Evolutionary conservation across 1,140 invertebrate genomes (phyloP).

Genomic region (Cotesia glomerata): DNA sequence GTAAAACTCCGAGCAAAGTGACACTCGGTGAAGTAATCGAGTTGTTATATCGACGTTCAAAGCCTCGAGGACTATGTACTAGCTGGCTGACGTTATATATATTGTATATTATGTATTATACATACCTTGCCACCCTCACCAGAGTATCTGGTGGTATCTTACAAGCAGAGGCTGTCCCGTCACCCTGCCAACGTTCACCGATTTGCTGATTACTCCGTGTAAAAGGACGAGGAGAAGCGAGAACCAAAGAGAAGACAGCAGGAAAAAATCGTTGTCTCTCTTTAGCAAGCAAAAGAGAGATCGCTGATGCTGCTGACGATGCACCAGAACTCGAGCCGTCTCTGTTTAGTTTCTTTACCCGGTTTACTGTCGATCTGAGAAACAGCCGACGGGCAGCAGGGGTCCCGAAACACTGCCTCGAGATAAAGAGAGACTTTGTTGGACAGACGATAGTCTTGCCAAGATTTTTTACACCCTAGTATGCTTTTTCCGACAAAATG

Average conservation of each 20-base stretch:
- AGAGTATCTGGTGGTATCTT: not conserved
- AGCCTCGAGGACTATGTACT: not conserved
- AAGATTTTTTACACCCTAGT: not conserved
- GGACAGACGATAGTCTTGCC: conserved; percentile 17
- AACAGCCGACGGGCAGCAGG: conserved; percentile 9
- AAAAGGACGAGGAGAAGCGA: conserved; percentile 24
- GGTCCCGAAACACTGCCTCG: conserved; percentile 4
- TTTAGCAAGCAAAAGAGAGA: not conserved
- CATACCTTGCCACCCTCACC: too few relatives aligned
- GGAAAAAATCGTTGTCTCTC: not conserved
- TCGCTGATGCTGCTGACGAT: conserved; percentile 18
- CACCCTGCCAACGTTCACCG: conserved; percentile 20
- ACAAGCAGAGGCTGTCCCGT: not conserved
- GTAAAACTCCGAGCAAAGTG: conserved; percentile 12
- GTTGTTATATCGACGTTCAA: conserved; percentile 20
- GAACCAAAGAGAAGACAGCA: not conserved
- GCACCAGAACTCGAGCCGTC: not conserved
- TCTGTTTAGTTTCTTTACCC: not conserved
- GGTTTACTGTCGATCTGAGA: conserved; percentile 14
- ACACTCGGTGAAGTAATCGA: conserved; percentile 24
- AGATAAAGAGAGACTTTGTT: conserved; percentile 7
- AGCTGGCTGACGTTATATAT: not conserved
- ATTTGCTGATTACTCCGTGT: conserved; percentile 34
- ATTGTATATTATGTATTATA: not conserved
- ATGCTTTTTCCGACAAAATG: too few relatives aligned